A percentile compares a stretch with the other conserved stretches of the same genome.
Conservation (phyloP, 2,797 vertebrate species). For the Pyrrhura leucotis region DNA sequence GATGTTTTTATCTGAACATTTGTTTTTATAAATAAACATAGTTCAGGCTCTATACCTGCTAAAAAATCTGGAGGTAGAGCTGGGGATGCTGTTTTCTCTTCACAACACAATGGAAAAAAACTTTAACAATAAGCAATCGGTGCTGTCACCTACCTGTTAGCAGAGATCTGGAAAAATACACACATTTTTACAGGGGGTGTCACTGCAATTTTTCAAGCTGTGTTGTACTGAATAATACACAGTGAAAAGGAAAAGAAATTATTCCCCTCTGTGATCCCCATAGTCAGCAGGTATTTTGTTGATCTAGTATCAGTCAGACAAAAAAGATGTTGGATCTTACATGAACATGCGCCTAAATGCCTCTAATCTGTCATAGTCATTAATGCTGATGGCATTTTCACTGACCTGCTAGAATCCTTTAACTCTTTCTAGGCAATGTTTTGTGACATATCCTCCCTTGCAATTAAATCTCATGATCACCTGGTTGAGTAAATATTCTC, state of each 20-base stretch:
- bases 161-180: conserved; percentile 29
- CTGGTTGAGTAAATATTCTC: not conserved
- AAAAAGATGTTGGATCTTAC: conserved; percentile 28
- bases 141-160: not conserved
- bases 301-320: conserved; percentile 26
- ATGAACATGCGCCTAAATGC: not conserved
- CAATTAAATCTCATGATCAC: conserved; percentile 19
- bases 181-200: conserved; percentile 36
- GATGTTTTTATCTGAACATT: not conserved
- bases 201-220: conserved; percentile 47
- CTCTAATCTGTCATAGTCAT: conserved; percentile 31
- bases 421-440: conserved; percentile 38
- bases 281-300: conserved; percentile 44
- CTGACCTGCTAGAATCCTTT: conserved; percentile 37
- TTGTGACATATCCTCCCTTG: conserved; percentile 19
- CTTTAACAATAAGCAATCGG: conserved; percentile 27
- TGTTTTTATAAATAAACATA: not conserved
- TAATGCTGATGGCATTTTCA: conserved; percentile 36
- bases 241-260: conserved; percentile 47
- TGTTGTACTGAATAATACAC: conserved; percentile 23
- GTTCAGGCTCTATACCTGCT: not conserved
- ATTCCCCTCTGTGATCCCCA: not conserved
- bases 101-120: not conserved
- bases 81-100: not conserved
- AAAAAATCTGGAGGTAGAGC: not conserved